A percentile compares a stretch with the other conserved stretches of the same genome.
phyloP scores from a whole-genome alignment of 2,888 invertebrate genomes.

The Holacanthella duospinosa region DNA sequence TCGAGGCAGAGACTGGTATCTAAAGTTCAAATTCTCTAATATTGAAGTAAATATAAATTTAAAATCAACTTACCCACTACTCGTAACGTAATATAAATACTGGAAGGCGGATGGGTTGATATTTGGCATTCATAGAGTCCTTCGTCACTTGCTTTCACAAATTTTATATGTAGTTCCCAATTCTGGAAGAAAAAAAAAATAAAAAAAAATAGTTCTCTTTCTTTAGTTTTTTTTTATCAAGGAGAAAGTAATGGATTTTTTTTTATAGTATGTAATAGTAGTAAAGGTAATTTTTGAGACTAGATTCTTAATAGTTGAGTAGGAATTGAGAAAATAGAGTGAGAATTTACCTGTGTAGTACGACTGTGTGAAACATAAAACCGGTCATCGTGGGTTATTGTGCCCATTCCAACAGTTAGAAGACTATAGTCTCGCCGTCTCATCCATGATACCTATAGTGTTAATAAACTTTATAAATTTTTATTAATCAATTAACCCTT shows the following conservation, averaged over 20 bases:
- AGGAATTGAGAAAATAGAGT: not conserved
- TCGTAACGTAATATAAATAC: constrained; percentile 72
- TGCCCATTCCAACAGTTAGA: constrained; percentile 72
- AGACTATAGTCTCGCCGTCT: constrained; percentile 69
- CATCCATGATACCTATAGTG: constrained; percentile 41
- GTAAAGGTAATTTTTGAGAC: not conserved
- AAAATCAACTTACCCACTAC: constrained; percentile 81
- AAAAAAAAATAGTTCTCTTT: no score
- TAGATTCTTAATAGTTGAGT: not conserved
- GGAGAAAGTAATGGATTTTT: no score
- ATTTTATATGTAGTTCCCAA: constrained; percentile 83
- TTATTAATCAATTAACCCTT: no score
- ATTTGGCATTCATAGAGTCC: constrained; percentile 84
- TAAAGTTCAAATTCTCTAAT: no score
- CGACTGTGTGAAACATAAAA: constrained; percentile 76
- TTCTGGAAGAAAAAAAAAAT: constrained; percentile 48
- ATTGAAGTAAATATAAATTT: no score
- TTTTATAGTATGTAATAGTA: not conserved
- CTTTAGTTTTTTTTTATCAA: no score
- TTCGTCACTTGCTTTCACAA: constrained; percentile 73
- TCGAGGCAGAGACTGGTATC: no score
- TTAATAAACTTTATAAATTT: no score
- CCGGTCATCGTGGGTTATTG: constrained; percentile 78
- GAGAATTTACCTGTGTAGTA: constrained; percentile 60
- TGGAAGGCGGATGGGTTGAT: constrained; percentile 79